Evolutionary conservation across 64 coral and sea anemone species (phyloP).

Genomic region (Stichodactyla helianthus): DNA sequence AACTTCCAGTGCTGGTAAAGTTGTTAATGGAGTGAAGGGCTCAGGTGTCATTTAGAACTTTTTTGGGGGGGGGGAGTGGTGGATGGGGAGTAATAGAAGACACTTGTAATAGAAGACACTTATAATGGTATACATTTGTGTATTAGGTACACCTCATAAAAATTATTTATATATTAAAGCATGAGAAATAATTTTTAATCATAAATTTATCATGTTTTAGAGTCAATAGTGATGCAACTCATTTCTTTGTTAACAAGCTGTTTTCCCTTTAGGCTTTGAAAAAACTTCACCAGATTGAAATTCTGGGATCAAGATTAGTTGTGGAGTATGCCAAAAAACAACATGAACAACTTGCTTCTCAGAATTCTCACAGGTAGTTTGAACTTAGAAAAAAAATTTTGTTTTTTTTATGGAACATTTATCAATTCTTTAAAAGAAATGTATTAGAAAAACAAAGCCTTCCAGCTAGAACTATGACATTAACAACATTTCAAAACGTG

Average conservation of each 20-base stretch:
- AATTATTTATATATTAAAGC: too few relatives aligned
- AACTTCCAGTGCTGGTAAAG: too few relatives aligned
- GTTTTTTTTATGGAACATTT: background rate
- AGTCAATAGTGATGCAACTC: background rate
- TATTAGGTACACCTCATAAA: too few relatives aligned
- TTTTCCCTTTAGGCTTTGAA: slow-evolving; percentile 39
- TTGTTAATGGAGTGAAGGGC: too few relatives aligned
- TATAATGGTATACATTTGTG: too few relatives aligned
- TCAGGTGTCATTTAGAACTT: too few relatives aligned
- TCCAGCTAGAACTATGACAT: too few relatives aligned
- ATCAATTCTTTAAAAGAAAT: background rate
- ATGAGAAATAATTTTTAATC: too few relatives aligned
- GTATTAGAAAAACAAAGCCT: background rate
- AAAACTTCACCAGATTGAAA: slow-evolving; percentile 78
- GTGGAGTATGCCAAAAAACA: slow-evolving; percentile 75
- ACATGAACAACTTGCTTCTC: slow-evolving; percentile 62
- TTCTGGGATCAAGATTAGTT: slow-evolving; percentile 67
- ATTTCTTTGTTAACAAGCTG: background rate
- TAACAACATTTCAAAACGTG: too few relatives aligned
- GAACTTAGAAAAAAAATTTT: background rate
- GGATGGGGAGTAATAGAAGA: too few relatives aligned
- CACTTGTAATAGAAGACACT: too few relatives aligned
- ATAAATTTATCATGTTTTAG: background rate
- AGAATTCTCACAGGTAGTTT: slow-evolving; percentile 62
- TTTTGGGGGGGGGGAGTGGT: too few relatives aligned